Percentiles rank a stretch among this genome's conserved stretches.
These are phyloP conservation scores for Hypomesus transpacificus DNA, from an alignment of 2,113 vertebrate species.

Conservation along the genomic window DNA sequence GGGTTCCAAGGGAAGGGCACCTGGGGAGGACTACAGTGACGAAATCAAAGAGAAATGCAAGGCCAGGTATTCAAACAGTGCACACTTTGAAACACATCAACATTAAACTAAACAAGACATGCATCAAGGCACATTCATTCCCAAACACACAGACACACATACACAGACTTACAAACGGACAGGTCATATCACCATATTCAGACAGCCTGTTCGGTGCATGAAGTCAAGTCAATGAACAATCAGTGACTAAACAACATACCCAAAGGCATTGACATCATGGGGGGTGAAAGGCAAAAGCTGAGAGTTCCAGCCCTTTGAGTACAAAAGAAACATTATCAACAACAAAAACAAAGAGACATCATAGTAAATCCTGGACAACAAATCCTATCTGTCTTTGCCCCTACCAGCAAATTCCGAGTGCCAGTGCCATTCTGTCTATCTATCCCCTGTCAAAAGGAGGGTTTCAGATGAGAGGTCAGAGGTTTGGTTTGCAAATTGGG, in stretches of 20 bases:
- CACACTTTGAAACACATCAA: slow-evolving; percentile 46
- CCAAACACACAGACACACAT: slow-evolving; percentile 50
- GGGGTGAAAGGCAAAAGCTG: slow-evolving; percentile 64
- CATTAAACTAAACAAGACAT: slow-evolving; percentile 62
- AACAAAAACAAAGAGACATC: slow-evolving; percentile 47
- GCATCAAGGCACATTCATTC: slow-evolving; percentile 63
- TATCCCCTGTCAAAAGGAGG: slow-evolving; percentile 8
- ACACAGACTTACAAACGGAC: slow-evolving; percentile 44
- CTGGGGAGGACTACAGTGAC: too few relatives aligned
- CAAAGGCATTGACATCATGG: slow-evolving; percentile 60
- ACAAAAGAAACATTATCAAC: slow-evolving; percentile 43
- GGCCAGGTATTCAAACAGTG: slow-evolving; percentile 54
- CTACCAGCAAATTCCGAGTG: slow-evolving; percentile 35
- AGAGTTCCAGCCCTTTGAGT: slow-evolving; percentile 61
- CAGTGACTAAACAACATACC: slow-evolving; percentile 39
- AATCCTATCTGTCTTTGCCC: slow-evolving; percentile 12
- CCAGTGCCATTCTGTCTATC: slow-evolving; percentile 40
- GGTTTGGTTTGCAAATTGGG: slow-evolving; percentile 50
- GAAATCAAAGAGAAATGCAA: slow-evolving; percentile 41
- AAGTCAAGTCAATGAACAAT: slow-evolving; percentile 40
- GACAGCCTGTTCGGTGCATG: slow-evolving; percentile 39
- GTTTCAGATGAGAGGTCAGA: slow-evolving; percentile 18
- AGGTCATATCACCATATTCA: slow-evolving; percentile 49
- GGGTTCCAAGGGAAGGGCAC: too few relatives aligned
- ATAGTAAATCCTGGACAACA: slow-evolving; percentile 30